Evolutionary conservation across 1,140 invertebrate genomes (phyloP), one percentile per base, ranked within the genome.

Genomic region (Bombus waltoni): DNA sequence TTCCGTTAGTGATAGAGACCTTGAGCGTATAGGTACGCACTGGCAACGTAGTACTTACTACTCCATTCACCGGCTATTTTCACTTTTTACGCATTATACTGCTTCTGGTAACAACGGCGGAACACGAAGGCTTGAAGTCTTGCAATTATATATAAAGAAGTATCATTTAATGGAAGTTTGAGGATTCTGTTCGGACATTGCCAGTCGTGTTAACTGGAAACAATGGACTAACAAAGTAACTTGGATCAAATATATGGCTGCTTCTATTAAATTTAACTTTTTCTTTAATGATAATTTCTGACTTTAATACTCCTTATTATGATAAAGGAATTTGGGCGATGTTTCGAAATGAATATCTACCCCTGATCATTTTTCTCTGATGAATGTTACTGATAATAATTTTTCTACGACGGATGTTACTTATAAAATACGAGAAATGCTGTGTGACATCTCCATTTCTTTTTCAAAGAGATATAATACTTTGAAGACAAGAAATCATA

Each of bases 1-100:
- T 90, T 90, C 89, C 88, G 89, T 88, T 88, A 53, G 47, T 72
- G 72, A 90, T 90, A 81, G 65, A 81, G 79, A 90, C 89, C 89
- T 90, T 90, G 89, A 53, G 72, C 44, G 44, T 77, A 47, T 32
- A 40, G 4, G 53, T 62, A 68, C 15, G 22, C 72, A 82, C 81
- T 89, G 71, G 71, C 78, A 66, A 80, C 68, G 57, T 42, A 70
- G 59, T 62, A 62, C 28, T 62, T 59, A 71, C 62, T 75, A 80
- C 42, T 73, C 85, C 89, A 86, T 87, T 89, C 86, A 90, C 89
- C 81, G 65, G 57, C 72, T 76, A 90, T 90, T 90, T 90, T 90
- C 89, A 90, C 89, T 90, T 90, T 90, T 88, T 86, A 83, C 62
- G 81, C 57, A 73, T 44, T 57, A 38, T 53, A 59, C 5, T 62